Conservation (phyloP, 2,113 vertebrate species). For the Mustelus asterias region DNA sequence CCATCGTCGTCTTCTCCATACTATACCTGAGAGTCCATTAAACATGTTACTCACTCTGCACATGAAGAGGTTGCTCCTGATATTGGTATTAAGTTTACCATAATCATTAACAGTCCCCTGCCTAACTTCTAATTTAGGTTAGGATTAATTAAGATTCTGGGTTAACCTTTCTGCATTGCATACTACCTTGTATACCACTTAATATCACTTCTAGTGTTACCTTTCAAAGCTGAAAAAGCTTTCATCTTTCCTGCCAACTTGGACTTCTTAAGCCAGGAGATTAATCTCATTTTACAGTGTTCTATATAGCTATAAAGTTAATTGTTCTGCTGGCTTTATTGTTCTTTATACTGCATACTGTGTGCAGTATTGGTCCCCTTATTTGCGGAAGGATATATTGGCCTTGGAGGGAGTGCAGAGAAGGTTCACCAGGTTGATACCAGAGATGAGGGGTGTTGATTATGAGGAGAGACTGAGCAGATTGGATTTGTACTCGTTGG, state of each 20-base stretch:
- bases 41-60: neutral
- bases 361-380: too few species aligned
- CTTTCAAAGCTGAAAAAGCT: neutral
- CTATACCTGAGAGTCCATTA: neutral
- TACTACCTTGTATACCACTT: neutral
- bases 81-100: neutral
- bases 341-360: too few species aligned
- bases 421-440: too few species aligned
- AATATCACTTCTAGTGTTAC: neutral
- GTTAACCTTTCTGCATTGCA: neutral
- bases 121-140: neutral
- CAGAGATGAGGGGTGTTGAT: too few species aligned
- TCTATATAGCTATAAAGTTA: neutral
- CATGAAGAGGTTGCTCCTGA: neutral
- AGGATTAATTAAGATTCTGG: neutral
- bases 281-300: neutral
- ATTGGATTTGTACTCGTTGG: too few species aligned
- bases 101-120: neutral
- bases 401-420: too few species aligned
- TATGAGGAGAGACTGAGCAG: too few species aligned
- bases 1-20: neutral
- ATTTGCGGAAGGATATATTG: too few species aligned
- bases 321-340: neutral
- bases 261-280: neutral
- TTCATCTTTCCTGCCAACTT: neutral